Evolutionary conservation across 2,888 invertebrate species (phyloP).

Genomic region (Cephus sareptanus): DNA sequence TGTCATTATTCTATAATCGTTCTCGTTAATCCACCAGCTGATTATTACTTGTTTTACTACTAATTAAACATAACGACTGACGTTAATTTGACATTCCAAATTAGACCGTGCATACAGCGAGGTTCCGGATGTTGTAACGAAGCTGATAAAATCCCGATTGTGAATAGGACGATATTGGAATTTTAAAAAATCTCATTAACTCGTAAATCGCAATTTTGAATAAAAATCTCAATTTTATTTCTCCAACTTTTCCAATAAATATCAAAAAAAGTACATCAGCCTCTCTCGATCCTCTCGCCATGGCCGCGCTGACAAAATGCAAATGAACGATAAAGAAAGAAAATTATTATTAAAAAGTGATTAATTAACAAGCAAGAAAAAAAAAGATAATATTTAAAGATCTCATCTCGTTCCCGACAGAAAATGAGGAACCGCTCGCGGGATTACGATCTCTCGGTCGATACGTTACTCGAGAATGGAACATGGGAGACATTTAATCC

Average conservation of each 20-base stretch:
- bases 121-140: not conserved
- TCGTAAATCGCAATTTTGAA: not conserved
- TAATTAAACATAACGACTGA: not conserved
- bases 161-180: not conserved
- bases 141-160: not conserved
- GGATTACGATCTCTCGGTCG: constrained; percentile 71
- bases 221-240: constrained; percentile 26
- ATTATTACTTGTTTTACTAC: not conserved
- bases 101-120: not conserved
- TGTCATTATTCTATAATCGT: constrained; percentile 7
- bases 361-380: not conserved
- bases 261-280: not conserved
- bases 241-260: constrained; percentile 12
- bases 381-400: constrained; percentile 42
- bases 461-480: constrained; percentile 72
- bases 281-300: not conserved
- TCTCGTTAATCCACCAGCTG: not conserved
- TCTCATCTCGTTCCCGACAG: constrained; percentile 63
- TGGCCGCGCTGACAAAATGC: not conserved
- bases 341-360: not conserved
- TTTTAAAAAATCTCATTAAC: constrained; percentile 11
- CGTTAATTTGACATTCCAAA: not conserved
- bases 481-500: constrained; percentile 73
- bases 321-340: not conserved
- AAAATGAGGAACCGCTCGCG: constrained; percentile 67